Evolutionary conservation across 2,888 invertebrate species (phyloP).

Genomic region (Phragmatobia fuliginosa): DNA sequence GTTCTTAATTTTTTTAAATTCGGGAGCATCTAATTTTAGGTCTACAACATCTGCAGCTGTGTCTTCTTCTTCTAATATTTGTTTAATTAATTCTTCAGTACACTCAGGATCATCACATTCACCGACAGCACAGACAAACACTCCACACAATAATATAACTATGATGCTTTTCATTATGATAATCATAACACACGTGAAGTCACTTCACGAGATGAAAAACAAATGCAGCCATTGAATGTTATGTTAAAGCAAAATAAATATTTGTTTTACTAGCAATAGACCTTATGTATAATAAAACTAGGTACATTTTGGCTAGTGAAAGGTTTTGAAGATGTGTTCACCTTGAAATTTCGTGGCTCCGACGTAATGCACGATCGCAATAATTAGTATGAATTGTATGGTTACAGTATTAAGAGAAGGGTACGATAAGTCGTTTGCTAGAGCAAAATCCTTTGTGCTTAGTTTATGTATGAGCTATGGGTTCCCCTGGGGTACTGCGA

Average conservation of each 20-base stretch:
- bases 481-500: too few relatives aligned
- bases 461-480: not conserved
- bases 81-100: slow-evolving; percentile 55
- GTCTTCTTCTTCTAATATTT: slow-evolving; percentile 53
- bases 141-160: slow-evolving; percentile 45
- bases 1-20: slow-evolving; percentile 52
- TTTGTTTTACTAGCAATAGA: not conserved
- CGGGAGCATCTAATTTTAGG: slow-evolving; percentile 42
- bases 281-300: slow-evolving; percentile 20
- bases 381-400: slow-evolving; percentile 61
- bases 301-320: slow-evolving; percentile 32
- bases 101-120: slow-evolving; percentile 68
- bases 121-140: slow-evolving; percentile 56
- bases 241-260: slow-evolving; percentile 29
- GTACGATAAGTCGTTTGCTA: slow-evolving; percentile 23
- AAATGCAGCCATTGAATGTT: slow-evolving; percentile 64
- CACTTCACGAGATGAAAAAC: slow-evolving; percentile 61
- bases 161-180: slow-evolving; percentile 58
- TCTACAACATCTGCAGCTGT: slow-evolving; percentile 44
- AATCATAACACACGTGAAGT: slow-evolving; percentile 63
- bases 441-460: not conserved
- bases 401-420: slow-evolving; percentile 31
- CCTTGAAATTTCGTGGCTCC: slow-evolving; percentile 71
- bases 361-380: slow-evolving; percentile 67
- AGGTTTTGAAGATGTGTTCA: slow-evolving; percentile 41